phyloP scores from a whole-genome alignment of 2,113 vertebrate genomes.

The Eubucco bourcierii region DNA sequence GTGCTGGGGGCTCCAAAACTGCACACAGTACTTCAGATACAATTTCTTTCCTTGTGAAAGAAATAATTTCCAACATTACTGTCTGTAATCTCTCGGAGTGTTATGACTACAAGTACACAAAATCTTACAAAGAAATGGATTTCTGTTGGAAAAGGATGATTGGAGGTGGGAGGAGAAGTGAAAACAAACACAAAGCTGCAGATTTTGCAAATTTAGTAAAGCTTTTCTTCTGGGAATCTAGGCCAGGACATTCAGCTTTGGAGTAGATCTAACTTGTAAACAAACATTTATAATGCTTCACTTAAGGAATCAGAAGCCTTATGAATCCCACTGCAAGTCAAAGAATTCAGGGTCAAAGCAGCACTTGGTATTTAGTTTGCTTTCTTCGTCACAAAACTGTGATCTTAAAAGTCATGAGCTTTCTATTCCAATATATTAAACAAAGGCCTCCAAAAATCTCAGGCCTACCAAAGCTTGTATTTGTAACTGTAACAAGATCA shows the following conservation, averaged over 20 bases:
- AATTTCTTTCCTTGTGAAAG: neutral
- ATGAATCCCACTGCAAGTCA: neutral
- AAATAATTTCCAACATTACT: neutral
- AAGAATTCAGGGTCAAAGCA: neutral
- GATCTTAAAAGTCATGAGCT: neutral
- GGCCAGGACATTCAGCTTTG: neutral
- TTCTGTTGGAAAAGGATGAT: neutral
- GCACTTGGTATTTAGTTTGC: neutral
- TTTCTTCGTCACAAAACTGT: neutral
- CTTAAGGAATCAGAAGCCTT: neutral
- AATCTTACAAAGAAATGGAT: neutral
- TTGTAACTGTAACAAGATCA: neutral
- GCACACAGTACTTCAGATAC: neutral
- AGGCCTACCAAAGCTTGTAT: neutral
- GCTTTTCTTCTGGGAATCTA: neutral
- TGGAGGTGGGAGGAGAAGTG: neutral
- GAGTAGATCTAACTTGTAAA: neutral
- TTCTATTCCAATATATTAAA: neutral
- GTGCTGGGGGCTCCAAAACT: too few relatives aligned
- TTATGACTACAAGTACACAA: constrained; percentile 9
- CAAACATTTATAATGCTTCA: neutral
- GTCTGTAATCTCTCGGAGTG: neutral
- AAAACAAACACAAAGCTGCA: neutral
- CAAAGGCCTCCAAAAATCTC: neutral
- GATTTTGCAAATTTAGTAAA: constrained; percentile 21